Base-by-base conservation (phyloP, 2,797 vertebrate genomes). In the Furcifer pardalis region DNA sequence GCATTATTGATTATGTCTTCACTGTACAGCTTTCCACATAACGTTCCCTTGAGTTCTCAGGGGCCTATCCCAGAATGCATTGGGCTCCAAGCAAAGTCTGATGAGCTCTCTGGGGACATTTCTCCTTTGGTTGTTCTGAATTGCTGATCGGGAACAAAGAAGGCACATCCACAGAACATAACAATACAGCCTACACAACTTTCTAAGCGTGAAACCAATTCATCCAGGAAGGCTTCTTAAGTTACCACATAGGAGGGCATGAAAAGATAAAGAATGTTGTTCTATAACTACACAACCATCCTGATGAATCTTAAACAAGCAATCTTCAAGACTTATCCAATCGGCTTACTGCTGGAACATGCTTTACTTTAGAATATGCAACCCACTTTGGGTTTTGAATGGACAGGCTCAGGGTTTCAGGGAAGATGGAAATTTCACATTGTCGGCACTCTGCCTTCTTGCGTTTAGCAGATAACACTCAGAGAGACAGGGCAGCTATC, bases 1-100 rank as follows among this genome's bases (percentile, higher is more conserved):
- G 42, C 46, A 65, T 84, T 77, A 84, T 84, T 81, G 82, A 87
- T 84, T 81, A 72, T 77, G 75, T 87, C 79, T 87, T 81, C 83
- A 65, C 77, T 35, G 73, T 73, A 74, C 82, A 81, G 66, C 73
- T 84, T 66, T 81, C 86, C 79, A 77, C 46, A 77, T 37, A 81
- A 56, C 65, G 83, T 59, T 77, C 78, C 37, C 72, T 32, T n/a
- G 66, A 44, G 42, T 86, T 86, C 74, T 60, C n/a, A 81, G 71
- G 81, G 42, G 73, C 73, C 84, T 86, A 71, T 65, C 65, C 44
- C 74, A 72, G 73, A 65, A 77, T 77, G 66, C 73, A 44, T 30
- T 59, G 79, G 79, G 56, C 73, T 77, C 30, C 77, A 27, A 84
- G 79, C 59, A 84, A 87, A 81, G 69, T 23, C 60, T 81, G 82